phyloP scores from a whole-genome alignment of 2,113 vertebrate genomes.

The Entelurus aequoreus region DNA sequence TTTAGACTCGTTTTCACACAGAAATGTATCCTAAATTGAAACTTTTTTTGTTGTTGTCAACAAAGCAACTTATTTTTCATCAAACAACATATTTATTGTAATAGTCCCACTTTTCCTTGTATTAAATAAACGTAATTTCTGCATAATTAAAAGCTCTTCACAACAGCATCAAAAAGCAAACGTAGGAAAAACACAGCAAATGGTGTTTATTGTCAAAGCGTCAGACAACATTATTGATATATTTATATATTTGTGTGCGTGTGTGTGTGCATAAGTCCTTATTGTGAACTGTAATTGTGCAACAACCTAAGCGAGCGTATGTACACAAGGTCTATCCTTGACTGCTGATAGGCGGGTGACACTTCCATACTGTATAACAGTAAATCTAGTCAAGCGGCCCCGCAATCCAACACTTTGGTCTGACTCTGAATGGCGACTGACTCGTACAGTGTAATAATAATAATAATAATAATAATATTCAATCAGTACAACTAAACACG shows the following conservation, averaged over 20 bases:
- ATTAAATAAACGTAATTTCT: too few relatives aligned
- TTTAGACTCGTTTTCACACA: too few relatives aligned
- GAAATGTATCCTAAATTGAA: too few relatives aligned
- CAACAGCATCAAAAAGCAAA: conserved; percentile 30
- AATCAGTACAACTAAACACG: conserved; percentile 72
- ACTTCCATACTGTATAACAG: conserved; percentile 73
- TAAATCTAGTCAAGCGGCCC: conserved; percentile 61
- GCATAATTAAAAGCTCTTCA: too few relatives aligned
- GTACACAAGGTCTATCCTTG: conserved; percentile 63
- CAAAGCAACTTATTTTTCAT: not conserved
- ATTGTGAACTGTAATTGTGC: conserved; percentile 68
- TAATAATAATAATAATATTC: conserved; percentile 3
- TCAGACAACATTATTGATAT: conserved; percentile 60
- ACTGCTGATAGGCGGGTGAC: conserved; percentile 63
- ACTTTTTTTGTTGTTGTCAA: not conserved
- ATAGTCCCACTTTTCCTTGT: too few relatives aligned
- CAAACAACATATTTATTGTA: not conserved
- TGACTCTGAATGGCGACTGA: conserved; percentile 64
- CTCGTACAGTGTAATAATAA: conserved; percentile 61
- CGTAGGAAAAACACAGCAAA: conserved; percentile 61
- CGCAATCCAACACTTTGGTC: conserved; percentile 66
- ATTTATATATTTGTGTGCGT: conserved; percentile 2
- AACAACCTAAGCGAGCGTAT: conserved; percentile 73
- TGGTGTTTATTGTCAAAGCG: conserved; percentile 74
- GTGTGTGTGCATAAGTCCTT: conserved; percentile 62